Base-by-base conservation (phyloP, 2,113 vertebrate genomes). In the Sterrhoptilus dennistouni region DNA sequence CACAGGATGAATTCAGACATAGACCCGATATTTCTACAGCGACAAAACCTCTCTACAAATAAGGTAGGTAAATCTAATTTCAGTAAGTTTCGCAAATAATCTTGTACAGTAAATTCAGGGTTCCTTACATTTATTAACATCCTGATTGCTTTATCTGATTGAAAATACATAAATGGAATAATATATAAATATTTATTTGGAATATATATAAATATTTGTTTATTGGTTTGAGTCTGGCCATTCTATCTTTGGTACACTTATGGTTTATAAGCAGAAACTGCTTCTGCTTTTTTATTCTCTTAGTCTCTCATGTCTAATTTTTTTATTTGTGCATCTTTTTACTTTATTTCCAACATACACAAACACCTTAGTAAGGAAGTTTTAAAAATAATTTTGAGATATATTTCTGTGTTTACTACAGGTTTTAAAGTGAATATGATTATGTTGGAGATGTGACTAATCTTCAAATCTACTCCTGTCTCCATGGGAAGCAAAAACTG, bases 301-400 rank as follows among this genome's bases (percentile, higher is more conserved):
- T 52, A 22, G 8, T 79, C 79, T 71, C 22, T 83, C 14, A 40
- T 40, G 36, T 28, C 11, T 70, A 23, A 12, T 83, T 56, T 83
- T 82, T 78, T 22, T 60, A 7, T 61, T 71, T 86, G 6, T 86
- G 6, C 23, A 35, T 19, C 50, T 68, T 61, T 61, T 42, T 1
- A 31, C 27, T 53, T 7, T 63, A 5, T 72, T 93, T 83, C 16
- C 6, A 65, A 61, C 6, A 45, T 8, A 25, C 8, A 57, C 22
- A 38, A 82, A 22, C 12, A 29, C 1, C 11, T 78, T 66, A 31
- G 69, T 56, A 28, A 61, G 50, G 57, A 76, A 40, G 4, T 36
- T 72, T 87, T 90, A 65, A 77, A 85, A 92, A 91, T 72, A 85
- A 86, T 90, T 95, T n/a, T 79, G 47, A 75, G 23, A 82, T 57